Evolutionary conservation across 2,113 vertebrate genomes (phyloP), one percentile per base, ranked within the genome.

Genomic region (Paracanthobrama guichenoti): DNA sequence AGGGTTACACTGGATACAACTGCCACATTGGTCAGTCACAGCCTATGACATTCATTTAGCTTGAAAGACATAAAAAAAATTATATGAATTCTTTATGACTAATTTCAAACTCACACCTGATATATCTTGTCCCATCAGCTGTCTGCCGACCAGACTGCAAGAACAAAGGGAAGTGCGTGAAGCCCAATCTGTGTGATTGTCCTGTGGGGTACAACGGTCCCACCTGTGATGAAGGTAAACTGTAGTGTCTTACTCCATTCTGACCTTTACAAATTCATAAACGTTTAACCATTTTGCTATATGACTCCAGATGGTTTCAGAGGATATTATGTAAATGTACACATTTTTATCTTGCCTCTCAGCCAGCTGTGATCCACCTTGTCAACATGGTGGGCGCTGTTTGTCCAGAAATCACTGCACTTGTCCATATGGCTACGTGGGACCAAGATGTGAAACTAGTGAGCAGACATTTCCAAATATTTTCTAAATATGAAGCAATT

Each of bases 361-460:
- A 97, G 97, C 94, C 22, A 90, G 87, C 7, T 98, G 96, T 75
- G 93, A 93, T 79, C 97, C 96, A 3, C 87, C 93, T 0, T 98
- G 97, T 88, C 93, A 91, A 78, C 95, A 97, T 13, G 95, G 95
- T 85, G 96, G 96, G n/a, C 94, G 92, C 0, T 98, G 96, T 82
- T 86, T 96, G 89, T 91, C 92, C 87, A 93, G 95, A 82, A 98
- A 97, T 87, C 95, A 95, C 89, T 97, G 96, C 64, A 96, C 95
- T 86, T 99, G 96, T 82, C 91, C 94, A 0, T 98, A 97, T 2
- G 97, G 97, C 79, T 98, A 96, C 87, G 93, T 99, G 85, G 97
- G 97, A 88, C 95, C 95, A 48, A 91, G 93, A 86, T 98, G 96
- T 93, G 95, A 96, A 89, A 98, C 94, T 91, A 95, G 97, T 97